A percentile compares a stretch with the other conserved stretches of the same genome.
These are phyloP conservation scores for Melanerpes formicivorus DNA, from an alignment of 2,113 vertebrate species.

Conservation along the genomic window DNA sequence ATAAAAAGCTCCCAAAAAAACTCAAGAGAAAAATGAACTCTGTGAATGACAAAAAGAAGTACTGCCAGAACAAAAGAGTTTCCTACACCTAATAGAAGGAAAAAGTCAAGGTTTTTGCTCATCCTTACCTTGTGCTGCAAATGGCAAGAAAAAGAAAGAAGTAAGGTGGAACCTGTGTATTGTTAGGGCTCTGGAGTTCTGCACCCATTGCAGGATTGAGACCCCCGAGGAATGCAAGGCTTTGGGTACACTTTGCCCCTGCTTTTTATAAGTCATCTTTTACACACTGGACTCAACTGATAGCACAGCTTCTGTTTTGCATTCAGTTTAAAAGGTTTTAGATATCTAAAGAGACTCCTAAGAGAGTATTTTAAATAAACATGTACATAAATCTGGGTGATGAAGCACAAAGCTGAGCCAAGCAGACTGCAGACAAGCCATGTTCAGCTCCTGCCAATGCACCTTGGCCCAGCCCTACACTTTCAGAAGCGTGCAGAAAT, in stretches of 20 bases:
- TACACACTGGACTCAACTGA: not conserved
- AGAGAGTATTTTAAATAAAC: constrained; percentile 1
- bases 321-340: constrained; percentile 2
- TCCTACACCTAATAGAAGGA: not conserved
- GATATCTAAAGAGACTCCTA: not conserved
- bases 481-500: not conserved
- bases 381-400: not conserved
- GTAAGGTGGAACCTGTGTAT: accelerated
- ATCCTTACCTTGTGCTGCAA: not conserved
- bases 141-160: not conserved
- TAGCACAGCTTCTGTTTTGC: not conserved
- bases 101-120: constrained; percentile 3
- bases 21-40: constrained; percentile 8
- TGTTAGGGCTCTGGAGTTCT: not conserved
- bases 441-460: not conserved
- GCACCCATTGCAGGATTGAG: not conserved
- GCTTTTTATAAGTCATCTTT: not conserved
- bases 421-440: not conserved
- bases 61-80: constrained; percentile 10
- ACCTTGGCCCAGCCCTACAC: not conserved
- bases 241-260: not conserved
- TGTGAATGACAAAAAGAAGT: constrained; percentile 25
- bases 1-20: constrained; percentile 34
- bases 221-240: not conserved
- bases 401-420: not conserved